Evolutionary conservation across 37 sponge, comb jelly and placozoan species (phyloP).

Genomic region (Aplysina aerophoba): DNA sequence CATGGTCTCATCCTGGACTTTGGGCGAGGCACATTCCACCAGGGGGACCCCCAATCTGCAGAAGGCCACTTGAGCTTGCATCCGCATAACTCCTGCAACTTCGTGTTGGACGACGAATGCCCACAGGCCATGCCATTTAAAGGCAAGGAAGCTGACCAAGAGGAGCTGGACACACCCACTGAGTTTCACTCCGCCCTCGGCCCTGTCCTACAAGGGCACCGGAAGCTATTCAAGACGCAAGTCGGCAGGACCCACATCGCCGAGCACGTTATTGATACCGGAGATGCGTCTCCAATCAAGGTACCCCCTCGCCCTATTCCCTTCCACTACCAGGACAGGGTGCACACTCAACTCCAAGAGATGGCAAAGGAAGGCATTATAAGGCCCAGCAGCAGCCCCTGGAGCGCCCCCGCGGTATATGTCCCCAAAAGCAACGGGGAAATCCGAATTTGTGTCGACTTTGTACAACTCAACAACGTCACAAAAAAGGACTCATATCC

Average conservation of each 20-base stretch:
- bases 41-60: background rate
- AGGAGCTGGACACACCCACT: background rate
- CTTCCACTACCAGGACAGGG: constrained; percentile 18
- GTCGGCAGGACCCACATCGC: constrained; percentile 3
- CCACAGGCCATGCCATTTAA: background rate
- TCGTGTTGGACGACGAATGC: background rate
- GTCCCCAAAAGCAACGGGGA: constrained; percentile 7
- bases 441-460: constrained; percentile 17
- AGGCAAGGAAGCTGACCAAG: background rate
- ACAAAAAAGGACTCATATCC: constrained; percentile 29
- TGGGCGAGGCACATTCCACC: background rate
- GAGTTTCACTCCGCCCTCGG: background rate
- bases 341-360: background rate
- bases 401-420: background rate
- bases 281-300: constrained; percentile 14
- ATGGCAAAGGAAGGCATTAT: background rate
- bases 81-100: background rate
- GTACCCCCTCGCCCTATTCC: constrained; percentile 18
- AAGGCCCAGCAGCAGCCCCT: background rate
- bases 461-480: constrained; percentile 11
- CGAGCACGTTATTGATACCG: background rate
- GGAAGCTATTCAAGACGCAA: background rate
- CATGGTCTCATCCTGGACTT: constrained; percentile 1
- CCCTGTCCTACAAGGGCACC: background rate
- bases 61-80: background rate